Base-by-base conservation (phyloP, 2,888 invertebrate species). In the Andricus quercusramuli region DNA sequence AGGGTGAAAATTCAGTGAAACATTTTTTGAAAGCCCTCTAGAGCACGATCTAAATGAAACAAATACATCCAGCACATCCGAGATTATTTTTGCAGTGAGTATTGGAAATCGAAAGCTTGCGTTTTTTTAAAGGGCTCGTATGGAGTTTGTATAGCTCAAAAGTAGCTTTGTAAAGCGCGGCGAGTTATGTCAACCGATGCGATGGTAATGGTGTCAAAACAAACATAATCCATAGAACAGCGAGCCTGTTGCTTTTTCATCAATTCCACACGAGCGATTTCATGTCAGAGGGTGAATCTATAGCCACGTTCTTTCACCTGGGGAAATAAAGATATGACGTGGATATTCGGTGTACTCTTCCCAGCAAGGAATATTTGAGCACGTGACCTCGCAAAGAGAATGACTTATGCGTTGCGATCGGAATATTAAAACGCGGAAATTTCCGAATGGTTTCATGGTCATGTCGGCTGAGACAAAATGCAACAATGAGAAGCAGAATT, bases 71-170 rank as follows among this genome's bases (percentile, higher is more conserved):
- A 66, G 37, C 4, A 15, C 15, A 32, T 22, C 20, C 25, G 5
- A 29, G 6, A 70, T 51, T 74, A 67, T 67, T 67, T 41, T 56
- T 32, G 13, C 44, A 25, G 15, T 25, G 25, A 25, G 20, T 74
- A 74, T 74, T 74, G 74, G 51, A 74, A 74, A 74, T 74, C 74
- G 74, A 74, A 74, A 13, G 74, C 4, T 68, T 25, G 56, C n/a
- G 51, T 59, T 66, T 70, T 78, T 80, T 78, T 82, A 78, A 78
- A 78, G 80, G 82, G 81, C 81, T 82, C 82, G 82, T 81, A 13
- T 81, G 78, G 80, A 67, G 80, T 83, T 81, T 82, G 82, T 83
- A 78, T 82, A 68, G 80, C 67, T 82, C 78, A 79, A 84, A 84
- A 83, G 83, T 80, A 56, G 82, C 84, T 84, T 84, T 84, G 84